These are phyloP conservation scores for Xestia rhomboidea DNA, from an alignment of 2,888 invertebrate genomes.

Conservation along the genomic window DNA sequence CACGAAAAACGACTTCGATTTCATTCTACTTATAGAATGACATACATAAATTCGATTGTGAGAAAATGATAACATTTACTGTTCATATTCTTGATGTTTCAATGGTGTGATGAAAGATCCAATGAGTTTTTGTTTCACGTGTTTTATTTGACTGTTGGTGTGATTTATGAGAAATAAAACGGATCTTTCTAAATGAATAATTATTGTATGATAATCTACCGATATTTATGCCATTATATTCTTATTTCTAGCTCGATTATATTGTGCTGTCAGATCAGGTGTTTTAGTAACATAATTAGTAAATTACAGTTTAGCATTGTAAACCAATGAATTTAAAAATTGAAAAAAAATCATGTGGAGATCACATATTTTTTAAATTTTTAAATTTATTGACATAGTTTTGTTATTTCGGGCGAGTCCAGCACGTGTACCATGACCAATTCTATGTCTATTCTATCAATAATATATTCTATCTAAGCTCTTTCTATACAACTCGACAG, in stretches of 20 bases:
- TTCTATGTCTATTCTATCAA: no score
- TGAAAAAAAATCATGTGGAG: no score
- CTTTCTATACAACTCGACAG: no score
- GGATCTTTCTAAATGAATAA: constrained; percentile 11
- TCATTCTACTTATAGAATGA: constrained; percentile 7
- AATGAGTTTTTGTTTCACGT: constrained; percentile 27
- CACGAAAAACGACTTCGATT: background rate
- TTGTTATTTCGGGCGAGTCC: background rate
- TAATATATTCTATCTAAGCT: no score
- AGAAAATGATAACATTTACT: constrained; percentile 66
- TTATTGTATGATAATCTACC: background rate
- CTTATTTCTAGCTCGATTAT: background rate
- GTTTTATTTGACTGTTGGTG: constrained; percentile 11
- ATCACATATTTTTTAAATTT: no score
- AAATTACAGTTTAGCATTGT: no score
- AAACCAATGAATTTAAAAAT: no score
- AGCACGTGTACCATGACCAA: no score
- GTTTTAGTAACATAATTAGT: no score
- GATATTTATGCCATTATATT: no score
- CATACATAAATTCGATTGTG: constrained; percentile 63
- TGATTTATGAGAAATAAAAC: constrained; percentile 31
- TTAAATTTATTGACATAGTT: no score
- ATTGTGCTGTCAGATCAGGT: no score
- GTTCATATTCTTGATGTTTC: constrained; percentile 37
- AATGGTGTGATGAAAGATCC: constrained; percentile 53